Base-by-base conservation (phyloP, 2,113 vertebrate species). In the Hypomesus transpacificus region DNA sequence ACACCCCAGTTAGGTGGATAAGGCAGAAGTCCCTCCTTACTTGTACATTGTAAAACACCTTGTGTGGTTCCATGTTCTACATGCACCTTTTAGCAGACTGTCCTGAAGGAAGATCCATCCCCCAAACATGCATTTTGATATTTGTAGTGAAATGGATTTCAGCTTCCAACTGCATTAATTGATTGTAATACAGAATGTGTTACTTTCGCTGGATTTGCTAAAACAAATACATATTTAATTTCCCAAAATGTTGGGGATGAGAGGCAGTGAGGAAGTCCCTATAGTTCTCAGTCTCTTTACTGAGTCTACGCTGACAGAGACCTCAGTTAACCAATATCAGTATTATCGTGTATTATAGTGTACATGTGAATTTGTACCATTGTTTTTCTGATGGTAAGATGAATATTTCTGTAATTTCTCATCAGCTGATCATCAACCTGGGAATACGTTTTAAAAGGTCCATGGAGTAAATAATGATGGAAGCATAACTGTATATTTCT, bases 1-100 rank as follows among this genome's bases (percentile, higher is more conserved):
- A 65, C 83, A 76, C 28, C 80, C 80, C 18, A 87, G 84, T 67
- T 85, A 75, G 69, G n/a, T n/a, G 1, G 11, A 46, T 24, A 46
- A 52, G 54, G 18, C 39, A 16, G 26, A 62, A 26, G 13, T 26
- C 18, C 20, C 63, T 22, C 20, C 14, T 63, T 26, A 26, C 14
- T 34, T 8, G 16, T 34, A n/a, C 28, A n/a, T n/a, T 39, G 2
- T 64, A 8, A 13, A 39, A 4, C 17, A 4, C 26, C 17, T 5
- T 34, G 13, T n/a, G 22, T 4, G 14, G 61, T 63, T 34, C 24
- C 14, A 31, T 17, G 24, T 31, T 62, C 16, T 18, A 3, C 26
- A 9, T 18, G 62, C 28, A 46, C 17, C 26, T 9, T 9, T 39
- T 4, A 17, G 3, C 28, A 31, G 16, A 28, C 61, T 39, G 5